Conservation (phyloP, 2,888 invertebrate genomes). For the Hypomecis punctinalis region DNA sequence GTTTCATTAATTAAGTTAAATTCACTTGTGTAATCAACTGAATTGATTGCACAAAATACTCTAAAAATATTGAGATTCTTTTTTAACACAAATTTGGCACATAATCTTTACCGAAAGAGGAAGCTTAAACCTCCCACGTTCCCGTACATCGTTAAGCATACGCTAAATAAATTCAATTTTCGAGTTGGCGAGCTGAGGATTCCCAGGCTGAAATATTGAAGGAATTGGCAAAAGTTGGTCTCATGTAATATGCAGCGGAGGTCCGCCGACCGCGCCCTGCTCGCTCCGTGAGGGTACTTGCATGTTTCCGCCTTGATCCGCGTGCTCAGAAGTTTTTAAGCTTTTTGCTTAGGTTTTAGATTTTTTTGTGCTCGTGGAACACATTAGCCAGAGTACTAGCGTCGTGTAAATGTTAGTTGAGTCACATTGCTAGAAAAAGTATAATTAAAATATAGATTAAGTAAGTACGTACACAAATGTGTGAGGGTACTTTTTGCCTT, state of each 20-base stretch:
- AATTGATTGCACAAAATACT: too few species aligned
- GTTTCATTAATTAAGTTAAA: too few species aligned
- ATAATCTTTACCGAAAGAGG: neutral
- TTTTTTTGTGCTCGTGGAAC: conserved; percentile 26
- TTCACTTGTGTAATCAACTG: too few species aligned
- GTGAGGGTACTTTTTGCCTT: conserved; percentile 55
- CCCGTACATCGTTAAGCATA: conserved; percentile 26
- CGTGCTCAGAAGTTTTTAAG: conserved; percentile 37
- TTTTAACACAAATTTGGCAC: too few species aligned
- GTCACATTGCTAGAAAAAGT: too few species aligned
- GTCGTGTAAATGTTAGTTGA: too few species aligned
- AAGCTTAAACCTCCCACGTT: conserved; percentile 20
- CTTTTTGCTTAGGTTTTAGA: conserved; percentile 46
- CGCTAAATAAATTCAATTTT: conserved; percentile 45
- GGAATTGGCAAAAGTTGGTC: conserved; percentile 75
- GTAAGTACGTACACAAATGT: too few species aligned
- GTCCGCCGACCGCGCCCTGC: conserved; percentile 59
- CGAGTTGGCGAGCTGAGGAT: conserved; percentile 51
- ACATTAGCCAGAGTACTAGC: too few species aligned
- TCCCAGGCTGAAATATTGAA: conserved; percentile 76
- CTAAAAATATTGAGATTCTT: too few species aligned
- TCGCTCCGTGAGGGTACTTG: conserved; percentile 53
- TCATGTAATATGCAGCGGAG: conserved; percentile 78
- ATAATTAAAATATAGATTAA: too few species aligned
- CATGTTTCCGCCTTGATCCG: conserved; percentile 61